phyloP scores from a whole-genome alignment of 2,888 invertebrate species.

The Acheta domesticus region DNA sequence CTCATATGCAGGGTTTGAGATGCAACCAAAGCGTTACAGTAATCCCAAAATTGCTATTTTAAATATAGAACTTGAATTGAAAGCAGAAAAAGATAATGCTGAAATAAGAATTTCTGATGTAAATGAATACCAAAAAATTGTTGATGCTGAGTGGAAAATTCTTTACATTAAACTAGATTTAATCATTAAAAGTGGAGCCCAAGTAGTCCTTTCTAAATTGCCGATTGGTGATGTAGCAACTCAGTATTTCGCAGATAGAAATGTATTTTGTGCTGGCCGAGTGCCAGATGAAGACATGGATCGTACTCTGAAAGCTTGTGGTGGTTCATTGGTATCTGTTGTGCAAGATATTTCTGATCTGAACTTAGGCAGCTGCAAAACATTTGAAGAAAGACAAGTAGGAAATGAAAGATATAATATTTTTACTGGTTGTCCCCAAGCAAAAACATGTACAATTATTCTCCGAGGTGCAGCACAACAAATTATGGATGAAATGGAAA shows the following conservation, averaged over 20 bases:
- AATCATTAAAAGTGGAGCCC: constrained; percentile 87
- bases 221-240: constrained; percentile 99
- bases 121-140: constrained; percentile 91
- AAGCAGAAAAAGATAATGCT: constrained; percentile 97
- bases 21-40: constrained; percentile 94
- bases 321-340: constrained; percentile 93
- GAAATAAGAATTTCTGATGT: constrained; percentile 95
- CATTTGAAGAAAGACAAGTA: constrained; percentile 91
- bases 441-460: constrained; percentile 92
- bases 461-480: constrained; percentile 96
- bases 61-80: constrained; percentile 96
- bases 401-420: constrained; percentile 80
- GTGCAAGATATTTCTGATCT: constrained; percentile 75
- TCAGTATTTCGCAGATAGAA: constrained; percentile 96
- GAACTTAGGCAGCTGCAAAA: constrained; percentile 78
- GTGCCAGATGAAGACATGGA: constrained; percentile 94
- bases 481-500: constrained; percentile 97
- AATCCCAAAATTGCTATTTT: constrained; percentile 91
- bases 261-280: constrained; percentile 98
- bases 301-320: constrained; percentile 95
- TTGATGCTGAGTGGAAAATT: constrained; percentile 99
- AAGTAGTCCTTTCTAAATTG: constrained; percentile 92
- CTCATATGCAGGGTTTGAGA: constrained; percentile 99
- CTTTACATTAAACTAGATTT: constrained; percentile 89
- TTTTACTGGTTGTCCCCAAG: constrained; percentile 83